Evolutionary conservation across 2,113 vertebrate genomes (phyloP).

Genomic region (Semnornis frantzii): DNA sequence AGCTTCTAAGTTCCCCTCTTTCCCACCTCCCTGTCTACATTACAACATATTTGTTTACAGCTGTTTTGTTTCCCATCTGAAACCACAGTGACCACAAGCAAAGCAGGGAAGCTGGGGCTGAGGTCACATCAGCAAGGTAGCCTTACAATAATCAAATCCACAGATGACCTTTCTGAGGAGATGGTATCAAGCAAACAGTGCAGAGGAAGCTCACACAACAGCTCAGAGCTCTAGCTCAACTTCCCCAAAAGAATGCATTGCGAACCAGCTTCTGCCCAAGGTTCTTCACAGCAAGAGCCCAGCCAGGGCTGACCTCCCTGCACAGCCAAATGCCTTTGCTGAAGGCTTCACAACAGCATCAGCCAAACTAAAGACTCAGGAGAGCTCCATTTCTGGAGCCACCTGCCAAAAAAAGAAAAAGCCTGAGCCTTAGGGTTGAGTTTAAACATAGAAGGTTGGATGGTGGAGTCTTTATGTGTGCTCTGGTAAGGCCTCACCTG

Average conservation of each 20-base stretch:
- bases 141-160: not conserved
- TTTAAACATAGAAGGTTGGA: not conserved
- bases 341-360: not conserved
- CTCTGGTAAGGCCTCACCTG: too few species aligned
- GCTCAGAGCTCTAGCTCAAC: not conserved
- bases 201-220: not conserved
- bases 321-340: not conserved
- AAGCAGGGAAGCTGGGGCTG: not conserved
- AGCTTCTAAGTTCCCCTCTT: constrained; percentile 3
- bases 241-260: not conserved
- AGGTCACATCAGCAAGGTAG: not conserved
- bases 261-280: not conserved
- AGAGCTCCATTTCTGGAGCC: not conserved
- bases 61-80: not conserved
- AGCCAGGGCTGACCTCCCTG: not conserved
- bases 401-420: not conserved
- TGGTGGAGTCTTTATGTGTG: not conserved
- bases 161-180: constrained; percentile 10
- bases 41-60: not conserved
- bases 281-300: not conserved
- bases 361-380: not conserved
- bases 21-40: not conserved
- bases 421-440: not conserved
- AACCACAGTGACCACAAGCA: not conserved
- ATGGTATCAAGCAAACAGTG: not conserved